A percentile compares a stretch with the other conserved stretches of the same genome.
Evolutionary conservation across 2,113 vertebrate species (phyloP).

Genomic region (Clarias macrocephalus): DNA sequence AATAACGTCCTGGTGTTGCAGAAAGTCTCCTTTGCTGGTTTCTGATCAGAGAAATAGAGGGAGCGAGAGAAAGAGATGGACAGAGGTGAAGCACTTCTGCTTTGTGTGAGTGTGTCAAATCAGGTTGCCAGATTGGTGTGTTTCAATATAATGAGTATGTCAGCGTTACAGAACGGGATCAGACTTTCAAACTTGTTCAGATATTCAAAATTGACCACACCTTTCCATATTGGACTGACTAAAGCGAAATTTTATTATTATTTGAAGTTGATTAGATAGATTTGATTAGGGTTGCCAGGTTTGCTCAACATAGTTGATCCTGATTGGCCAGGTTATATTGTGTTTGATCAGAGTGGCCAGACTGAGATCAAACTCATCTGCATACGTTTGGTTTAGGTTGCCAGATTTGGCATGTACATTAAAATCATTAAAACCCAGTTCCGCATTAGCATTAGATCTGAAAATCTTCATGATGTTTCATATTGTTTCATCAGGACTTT

Average conservation of each 20-base stretch:
- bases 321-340: neutral
- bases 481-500: neutral
- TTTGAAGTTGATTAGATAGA: neutral
- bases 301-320: neutral
- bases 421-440: neutral
- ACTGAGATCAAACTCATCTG: neutral
- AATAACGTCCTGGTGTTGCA: neutral
- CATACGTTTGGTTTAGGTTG: neutral
- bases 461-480: neutral
- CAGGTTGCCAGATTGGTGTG: neutral
- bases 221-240: neutral
- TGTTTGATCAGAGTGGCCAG: neutral
- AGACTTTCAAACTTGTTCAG: neutral
- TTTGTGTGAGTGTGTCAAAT: neutral
- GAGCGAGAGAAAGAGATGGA: too few species aligned
- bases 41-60: too few species aligned
- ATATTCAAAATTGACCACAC: neutral
- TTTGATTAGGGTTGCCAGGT: neutral
- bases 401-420: neutral
- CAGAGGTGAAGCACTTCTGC: too few species aligned
- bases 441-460: neutral
- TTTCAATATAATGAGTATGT: neutral
- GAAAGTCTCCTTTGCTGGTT: slow-evolving; percentile 4
- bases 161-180: neutral
- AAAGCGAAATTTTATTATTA: neutral